Conservation (phyloP, 2,113 vertebrate genomes). For the Carollia perspicillata region DNA sequence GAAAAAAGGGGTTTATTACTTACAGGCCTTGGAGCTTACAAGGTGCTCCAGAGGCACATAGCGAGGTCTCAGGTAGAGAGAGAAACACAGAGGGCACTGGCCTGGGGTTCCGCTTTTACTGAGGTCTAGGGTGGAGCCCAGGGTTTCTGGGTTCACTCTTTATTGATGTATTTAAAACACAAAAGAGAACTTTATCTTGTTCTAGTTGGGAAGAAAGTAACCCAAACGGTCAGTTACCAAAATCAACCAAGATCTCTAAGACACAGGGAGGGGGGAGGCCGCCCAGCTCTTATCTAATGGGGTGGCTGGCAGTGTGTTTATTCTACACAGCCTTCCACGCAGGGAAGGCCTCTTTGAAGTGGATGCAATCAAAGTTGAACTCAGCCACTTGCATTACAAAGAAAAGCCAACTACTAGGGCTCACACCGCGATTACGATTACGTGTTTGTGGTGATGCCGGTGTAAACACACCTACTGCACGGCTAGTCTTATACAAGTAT, state of each 20-base stretch:
- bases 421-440: background rate
- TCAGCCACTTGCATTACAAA: background rate
- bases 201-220: background rate
- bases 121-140: too few relatives aligned
- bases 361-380: background rate
- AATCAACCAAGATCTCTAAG: background rate
- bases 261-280: background rate
- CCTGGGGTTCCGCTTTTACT: background rate
- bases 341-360: too few relatives aligned
- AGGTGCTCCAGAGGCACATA: background rate
- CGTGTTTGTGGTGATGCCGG: background rate
- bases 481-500: background rate
- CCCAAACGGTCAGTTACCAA: background rate
- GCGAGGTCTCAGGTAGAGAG: background rate
- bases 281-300: background rate
- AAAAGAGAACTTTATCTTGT: background rate
- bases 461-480: too few relatives aligned
- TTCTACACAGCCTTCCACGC: background rate
- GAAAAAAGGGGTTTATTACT: background rate
- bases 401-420: background rate
- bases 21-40: too few relatives aligned
- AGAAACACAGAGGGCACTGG: background rate
- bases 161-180: background rate
- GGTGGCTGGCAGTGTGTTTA: background rate
- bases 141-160: background rate